These are phyloP conservation scores for Cephus pulcher DNA, from an alignment of 2,888 invertebrate genomes.

Conservation along the genomic window DNA sequence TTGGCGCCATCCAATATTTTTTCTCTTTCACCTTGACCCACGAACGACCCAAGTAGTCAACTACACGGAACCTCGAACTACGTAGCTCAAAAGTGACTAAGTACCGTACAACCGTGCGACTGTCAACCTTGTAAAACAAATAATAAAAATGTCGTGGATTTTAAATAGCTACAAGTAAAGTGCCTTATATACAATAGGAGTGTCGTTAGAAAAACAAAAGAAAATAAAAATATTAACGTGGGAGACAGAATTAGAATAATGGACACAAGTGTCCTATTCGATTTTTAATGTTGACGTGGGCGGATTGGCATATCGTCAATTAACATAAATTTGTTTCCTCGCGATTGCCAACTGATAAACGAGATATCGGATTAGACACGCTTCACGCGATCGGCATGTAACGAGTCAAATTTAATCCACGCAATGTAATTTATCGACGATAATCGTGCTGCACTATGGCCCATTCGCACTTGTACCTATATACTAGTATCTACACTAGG, in stretches of 20 bases:
- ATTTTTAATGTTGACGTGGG: slow-evolving; percentile 1
- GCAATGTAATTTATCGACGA: not conserved
- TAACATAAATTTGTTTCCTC: slow-evolving; percentile 6
- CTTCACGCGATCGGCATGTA: not conserved
- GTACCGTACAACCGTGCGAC: not conserved
- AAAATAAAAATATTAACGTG: not conserved
- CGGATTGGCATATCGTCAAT: not conserved
- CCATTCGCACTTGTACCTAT: not conserved
- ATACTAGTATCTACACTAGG: not conserved
- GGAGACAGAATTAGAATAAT: not conserved
- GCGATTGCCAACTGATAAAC: slow-evolving; percentile 41
- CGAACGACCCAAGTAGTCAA: not conserved
- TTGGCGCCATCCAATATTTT: not conserved
- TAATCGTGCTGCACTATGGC: not conserved
- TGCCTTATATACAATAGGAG: not conserved
- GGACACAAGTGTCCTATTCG: not conserved
- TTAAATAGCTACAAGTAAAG: not conserved
- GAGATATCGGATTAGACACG: not conserved
- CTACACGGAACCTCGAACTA: not conserved
- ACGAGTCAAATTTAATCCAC: not conserved
- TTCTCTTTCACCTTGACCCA: not conserved
- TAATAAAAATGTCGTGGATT: not conserved
- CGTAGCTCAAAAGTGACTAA: not conserved
- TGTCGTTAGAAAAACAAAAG: not conserved
- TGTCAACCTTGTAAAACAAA: not conserved